Base-by-base conservation (phyloP, 2,113 vertebrate genomes). In the Perognathus longimembris region DNA sequence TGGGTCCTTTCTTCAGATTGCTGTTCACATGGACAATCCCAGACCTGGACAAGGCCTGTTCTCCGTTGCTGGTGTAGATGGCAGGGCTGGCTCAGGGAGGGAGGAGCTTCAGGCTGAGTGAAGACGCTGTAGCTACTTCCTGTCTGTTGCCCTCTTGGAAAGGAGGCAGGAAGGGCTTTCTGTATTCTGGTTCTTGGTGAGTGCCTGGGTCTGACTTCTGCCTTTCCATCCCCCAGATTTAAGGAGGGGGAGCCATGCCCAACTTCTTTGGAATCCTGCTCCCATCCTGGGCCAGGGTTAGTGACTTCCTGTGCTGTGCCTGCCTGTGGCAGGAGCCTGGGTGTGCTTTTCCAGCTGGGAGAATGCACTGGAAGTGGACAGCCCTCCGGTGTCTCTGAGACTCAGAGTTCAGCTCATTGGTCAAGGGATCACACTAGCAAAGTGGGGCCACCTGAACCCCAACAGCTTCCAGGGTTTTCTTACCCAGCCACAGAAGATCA, bases 1-100 rank as follows among this genome's bases (percentile, higher is more conserved):
- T 3, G 34, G 24, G 66, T 57, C 85, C 90, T 71, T 85, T n/a
- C 92, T 85, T n/a, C 93, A 75, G 70, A 50, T n/a, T 77, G 50
- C 32, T 8, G 22, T 45, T 32, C 45, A 42, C 6, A 28, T 32
- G 11, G 87, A 15, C 34, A 86, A 3, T 64, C 87, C 54, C 63
- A 64, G 93, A 75, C 9, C 11, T 2, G 57, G 91, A 69, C 89
- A 17, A 38, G 45, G 45, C 77, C 28, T 61, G 1, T 42, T 73
- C 85, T 50, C 38, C 63, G 84, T 42, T 69, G 59, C 91, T 79
- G 42, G 87, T 78, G 69, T 79, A 42, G 32, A 30, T 32, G 69
- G 63, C 64, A 61, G 79, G 32, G 63, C 45, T 22, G 83, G 84
- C 84, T 86, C 6, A 5, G 89, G 90, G 30, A 67, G 78, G 78